Base-by-base conservation (phyloP, 1,140 invertebrate species). In the Ephestia elutella region DNA sequence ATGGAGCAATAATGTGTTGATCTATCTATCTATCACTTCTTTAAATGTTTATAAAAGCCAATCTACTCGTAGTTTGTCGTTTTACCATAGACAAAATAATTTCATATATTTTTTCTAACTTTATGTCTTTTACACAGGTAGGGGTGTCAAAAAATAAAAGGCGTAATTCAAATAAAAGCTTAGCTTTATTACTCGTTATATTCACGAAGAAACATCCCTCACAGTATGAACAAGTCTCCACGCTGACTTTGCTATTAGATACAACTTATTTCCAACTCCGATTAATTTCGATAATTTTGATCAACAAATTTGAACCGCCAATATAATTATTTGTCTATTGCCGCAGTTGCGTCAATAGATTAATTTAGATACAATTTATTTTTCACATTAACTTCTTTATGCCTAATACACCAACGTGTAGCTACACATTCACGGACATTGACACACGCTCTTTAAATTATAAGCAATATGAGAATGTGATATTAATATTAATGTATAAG, bases 161-260 rank as follows among this genome's bases (percentile, higher is more conserved):
- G 63, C 73, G 57, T 54, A 48, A 62, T 38, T 89, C 87, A 90
- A 90, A 90, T 90, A 89, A 90, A 90, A 89, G 87, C 89, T 90
- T 90, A 89, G 87, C 89, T 90, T 90, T 90, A 90, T 90, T 89
- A 89, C 82, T 90, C 82, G 80, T 89, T 88, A 89, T 88, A 85
- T 82, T 87, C 81, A 90, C 86, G 87, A 90, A 88, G 86, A 90
- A 89, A 90, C 87, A 86, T 88, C 79, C 88, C 82, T 88, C 82
- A 86, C 82, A 76, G 80, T 82, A 82, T 82, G 78, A 88, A 89
- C 87, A 89, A 86, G 73, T 82, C 66, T 75, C 70, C 76, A 75
- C 75, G 76, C 71, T 82, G 75, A 81, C 79, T 69, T 69, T 75
- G 59, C 67, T 72, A 70, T 65, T 73, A 78, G 70, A 74, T 79